Evolutionary conservation across 1,140 invertebrate species (phyloP).

Genomic region (Eueides isabella): DNA sequence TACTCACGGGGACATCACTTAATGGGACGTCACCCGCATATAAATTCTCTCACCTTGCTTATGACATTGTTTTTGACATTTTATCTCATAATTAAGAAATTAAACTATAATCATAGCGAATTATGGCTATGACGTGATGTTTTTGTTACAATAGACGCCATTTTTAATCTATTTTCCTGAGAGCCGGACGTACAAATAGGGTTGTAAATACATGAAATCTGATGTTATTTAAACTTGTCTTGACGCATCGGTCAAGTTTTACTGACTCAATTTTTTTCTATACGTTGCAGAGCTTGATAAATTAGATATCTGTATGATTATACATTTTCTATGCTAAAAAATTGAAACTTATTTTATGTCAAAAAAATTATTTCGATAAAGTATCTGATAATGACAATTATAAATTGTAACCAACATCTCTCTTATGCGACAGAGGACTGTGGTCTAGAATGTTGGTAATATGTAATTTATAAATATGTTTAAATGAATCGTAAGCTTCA

Average conservation of each 20-base stretch:
- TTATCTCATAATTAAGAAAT: constrained; percentile 9
- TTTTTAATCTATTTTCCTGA: constrained; percentile 10
- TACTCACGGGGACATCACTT: constrained; percentile 41
- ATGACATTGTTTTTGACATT: constrained; percentile 46
- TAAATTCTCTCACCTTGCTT: constrained; percentile 43
- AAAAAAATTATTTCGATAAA: too few relatives aligned
- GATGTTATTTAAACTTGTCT: neutral
- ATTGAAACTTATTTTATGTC: too few relatives aligned
- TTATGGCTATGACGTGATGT: constrained; percentile 1
- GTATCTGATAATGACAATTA: too few relatives aligned
- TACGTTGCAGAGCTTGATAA: too few relatives aligned
- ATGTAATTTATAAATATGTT: too few relatives aligned
- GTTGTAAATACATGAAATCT: neutral
- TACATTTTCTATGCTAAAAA: too few relatives aligned
- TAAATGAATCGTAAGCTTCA: too few relatives aligned
- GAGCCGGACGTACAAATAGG: neutral
- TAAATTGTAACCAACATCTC: too few relatives aligned
- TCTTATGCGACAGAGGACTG: too few relatives aligned
- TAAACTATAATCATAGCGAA: constrained; percentile 7
- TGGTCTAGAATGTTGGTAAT: too few relatives aligned
- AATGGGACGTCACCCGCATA: constrained; percentile 38
- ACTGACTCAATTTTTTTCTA: neutral
- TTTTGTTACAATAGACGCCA: neutral
- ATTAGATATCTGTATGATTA: too few relatives aligned
- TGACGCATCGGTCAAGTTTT: neutral